A percentile compares a stretch with the other conserved stretches of the same genome.
These are phyloP conservation scores for Doris montereyensis DNA, from an alignment of 2,888 invertebrate species.

Conservation along the genomic window DNA sequence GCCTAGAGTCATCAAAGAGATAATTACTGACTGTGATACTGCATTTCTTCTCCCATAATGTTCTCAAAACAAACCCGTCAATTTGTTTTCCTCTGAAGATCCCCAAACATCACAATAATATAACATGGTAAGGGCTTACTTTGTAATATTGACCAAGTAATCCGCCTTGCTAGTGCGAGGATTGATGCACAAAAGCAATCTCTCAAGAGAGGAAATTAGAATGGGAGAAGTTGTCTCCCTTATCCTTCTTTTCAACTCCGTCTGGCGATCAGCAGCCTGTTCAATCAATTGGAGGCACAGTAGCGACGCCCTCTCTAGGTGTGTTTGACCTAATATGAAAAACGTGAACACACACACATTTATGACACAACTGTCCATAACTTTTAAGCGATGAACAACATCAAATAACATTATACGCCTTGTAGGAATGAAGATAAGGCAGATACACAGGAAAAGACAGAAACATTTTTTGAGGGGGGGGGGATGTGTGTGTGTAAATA, in stretches of 20 bases:
- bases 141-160: slow-evolving; percentile 83
- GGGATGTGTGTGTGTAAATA: too few relatives aligned
- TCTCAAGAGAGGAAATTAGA: slow-evolving; percentile 84
- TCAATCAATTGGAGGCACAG: slow-evolving; percentile 84
- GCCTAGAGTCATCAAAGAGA: too few relatives aligned
- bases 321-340: slow-evolving; percentile 72
- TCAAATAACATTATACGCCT: neutral
- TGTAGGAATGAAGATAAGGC: too few relatives aligned
- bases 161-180: slow-evolving; percentile 84
- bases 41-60: too few relatives aligned
- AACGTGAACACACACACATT: neutral
- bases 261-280: slow-evolving; percentile 82
- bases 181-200: slow-evolving; percentile 86
- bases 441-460: too few relatives aligned
- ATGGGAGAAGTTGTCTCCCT: slow-evolving; percentile 74
- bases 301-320: slow-evolving; percentile 82
- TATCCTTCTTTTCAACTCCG: slow-evolving; percentile 79
- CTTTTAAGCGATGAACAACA: neutral
- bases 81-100: too few relatives aligned
- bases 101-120: too few relatives aligned
- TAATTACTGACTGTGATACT: too few relatives aligned
- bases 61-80: too few relatives aligned
- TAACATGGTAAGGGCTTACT: too few relatives aligned
- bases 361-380: neutral
- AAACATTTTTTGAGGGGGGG: too few relatives aligned